These are phyloP conservation scores for Lissonota sp. DNA, from an alignment of 2,888 invertebrate genomes.

Conservation along the genomic window DNA sequence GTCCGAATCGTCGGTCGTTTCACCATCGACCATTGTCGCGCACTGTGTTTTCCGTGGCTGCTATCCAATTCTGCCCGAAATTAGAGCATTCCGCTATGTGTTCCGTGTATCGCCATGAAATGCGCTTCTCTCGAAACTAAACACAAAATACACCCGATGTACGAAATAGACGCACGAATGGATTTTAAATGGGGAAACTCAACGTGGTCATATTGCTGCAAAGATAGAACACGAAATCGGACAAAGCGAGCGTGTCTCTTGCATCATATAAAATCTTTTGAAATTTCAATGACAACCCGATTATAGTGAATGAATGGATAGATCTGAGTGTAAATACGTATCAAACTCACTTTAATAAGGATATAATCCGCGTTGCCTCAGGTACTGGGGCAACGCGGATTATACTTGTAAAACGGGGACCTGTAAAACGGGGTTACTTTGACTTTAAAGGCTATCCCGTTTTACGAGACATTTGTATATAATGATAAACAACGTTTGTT, in stretches of 20 bases:
- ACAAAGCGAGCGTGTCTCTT: not conserved
- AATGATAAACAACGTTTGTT: too few species aligned
- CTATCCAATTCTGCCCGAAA: constrained; percentile 56
- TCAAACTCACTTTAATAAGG: too few species aligned
- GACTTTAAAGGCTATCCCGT: too few species aligned
- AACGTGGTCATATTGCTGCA: constrained; percentile 31
- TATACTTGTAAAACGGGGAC: too few species aligned
- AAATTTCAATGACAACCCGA: too few species aligned
- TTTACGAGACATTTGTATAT: too few species aligned
- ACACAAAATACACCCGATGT: too few species aligned
- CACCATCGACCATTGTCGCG: constrained; percentile 54
- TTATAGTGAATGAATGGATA: too few species aligned
- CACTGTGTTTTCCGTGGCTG: constrained; percentile 51
- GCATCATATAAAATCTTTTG: not conserved
- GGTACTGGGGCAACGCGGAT: too few species aligned
- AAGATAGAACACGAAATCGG: constrained; percentile 24
- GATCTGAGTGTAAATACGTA: too few species aligned
- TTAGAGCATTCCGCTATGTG: constrained; percentile 47
- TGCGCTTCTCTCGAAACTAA: constrained; percentile 15
- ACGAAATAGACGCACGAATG: constrained; percentile 6
- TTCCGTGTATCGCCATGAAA: constrained; percentile 20
- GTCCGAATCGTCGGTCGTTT: constrained; percentile 32
- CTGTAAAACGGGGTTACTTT: too few species aligned
- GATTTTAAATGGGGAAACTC: constrained; percentile 29
- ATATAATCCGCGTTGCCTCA: too few species aligned